Evolutionary conservation across 2,113 vertebrate species (phyloP), one percentile per base, ranked within the genome.

Genomic region (Melanostigma gelatinosum): DNA sequence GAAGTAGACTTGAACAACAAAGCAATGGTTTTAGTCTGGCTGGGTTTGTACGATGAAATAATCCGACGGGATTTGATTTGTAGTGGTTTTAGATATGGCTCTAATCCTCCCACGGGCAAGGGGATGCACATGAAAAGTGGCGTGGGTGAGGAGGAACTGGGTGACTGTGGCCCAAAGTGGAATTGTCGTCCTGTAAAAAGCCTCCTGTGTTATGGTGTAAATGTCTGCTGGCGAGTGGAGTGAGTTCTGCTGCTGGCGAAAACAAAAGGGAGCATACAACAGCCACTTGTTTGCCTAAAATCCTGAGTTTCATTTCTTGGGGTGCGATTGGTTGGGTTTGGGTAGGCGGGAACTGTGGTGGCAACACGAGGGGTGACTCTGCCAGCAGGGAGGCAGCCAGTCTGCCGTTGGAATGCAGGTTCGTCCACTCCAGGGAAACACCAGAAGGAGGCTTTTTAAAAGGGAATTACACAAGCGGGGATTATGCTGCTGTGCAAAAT

Each of bases 361-460:
- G 60, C 50, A 40, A 8, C 18, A 4, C 1, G 55, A 54, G 3
- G 54, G 54, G 36, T 36, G 48, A 81, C 80, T 69, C 72, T 77
- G 86, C 77, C 74, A 69, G 70, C 16, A 6, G 64, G 18, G 65
- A 32, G 69, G 52, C 54, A 2, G 76, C 82, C 64, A 1, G 3
- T 75, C 60, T 27, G 58, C 15, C 15, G 4, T 48, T 68, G 83
- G 77, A 77, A 65, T 52, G 84, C 69, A 73, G 65, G 77, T 83
- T 85, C 0, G 44, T 83, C 87, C 65, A 61, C 85, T 88, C 57
- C 36, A 78, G 87, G 87, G 81, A 91, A 89, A 82, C 86, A 85
- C 86, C 91, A 92, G 91, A 86, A 92, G 88, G 86, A 85, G 82
- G 80, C 84, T 87, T 92, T 92, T 91, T 75, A 68, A 88, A 91